Percentiles rank a stretch among this genome's conserved stretches.
Conservation (phyloP, 2,888 invertebrate species). For the Torymus texanus region DNA sequence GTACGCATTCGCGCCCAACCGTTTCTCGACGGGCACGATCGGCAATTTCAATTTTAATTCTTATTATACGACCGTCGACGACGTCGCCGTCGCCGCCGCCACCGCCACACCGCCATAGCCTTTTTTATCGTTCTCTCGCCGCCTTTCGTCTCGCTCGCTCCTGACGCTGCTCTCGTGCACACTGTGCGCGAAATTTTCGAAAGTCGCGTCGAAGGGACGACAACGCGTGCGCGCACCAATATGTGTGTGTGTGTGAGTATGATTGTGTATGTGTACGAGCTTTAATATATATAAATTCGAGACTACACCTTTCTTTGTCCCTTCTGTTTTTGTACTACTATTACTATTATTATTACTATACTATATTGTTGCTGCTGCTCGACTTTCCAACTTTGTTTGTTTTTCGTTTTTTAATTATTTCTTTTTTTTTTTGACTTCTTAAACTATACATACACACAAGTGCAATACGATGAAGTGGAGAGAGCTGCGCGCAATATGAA, state of each 20-base stretch:
- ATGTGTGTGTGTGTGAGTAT: too few species aligned
- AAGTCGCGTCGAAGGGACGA: constrained; percentile 33
- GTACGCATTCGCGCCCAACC: neutral
- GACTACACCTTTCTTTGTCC: constrained; percentile 10
- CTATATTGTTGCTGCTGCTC: too few species aligned
- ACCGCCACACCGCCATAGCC: neutral
- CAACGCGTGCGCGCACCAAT: too few species aligned
- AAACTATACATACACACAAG: constrained; percentile 39
- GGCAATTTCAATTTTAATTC: constrained; percentile 50
- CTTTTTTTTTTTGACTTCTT: constrained; percentile 21
- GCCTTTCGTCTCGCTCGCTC: constrained; percentile 29
- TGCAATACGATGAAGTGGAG: constrained; percentile 55
- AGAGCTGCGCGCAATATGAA: constrained; percentile 39
- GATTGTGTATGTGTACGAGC: constrained; percentile 35
- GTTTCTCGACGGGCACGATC: constrained; percentile 37
- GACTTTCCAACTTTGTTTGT: neutral
- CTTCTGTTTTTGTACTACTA: too few species aligned
- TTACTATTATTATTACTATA: too few species aligned
- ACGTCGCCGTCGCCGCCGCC: neutral
- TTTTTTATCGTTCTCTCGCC: constrained; percentile 12
- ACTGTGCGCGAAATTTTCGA: constrained; percentile 24
- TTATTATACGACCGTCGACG: neutral
- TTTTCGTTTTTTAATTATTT: constrained; percentile 25
- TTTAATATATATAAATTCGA: constrained; percentile 41
- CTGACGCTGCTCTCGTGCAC: neutral